These are phyloP conservation scores for Drosophila monieri DNA, from an alignment of 2,888 invertebrate species.

Conservation along the genomic window DNA sequence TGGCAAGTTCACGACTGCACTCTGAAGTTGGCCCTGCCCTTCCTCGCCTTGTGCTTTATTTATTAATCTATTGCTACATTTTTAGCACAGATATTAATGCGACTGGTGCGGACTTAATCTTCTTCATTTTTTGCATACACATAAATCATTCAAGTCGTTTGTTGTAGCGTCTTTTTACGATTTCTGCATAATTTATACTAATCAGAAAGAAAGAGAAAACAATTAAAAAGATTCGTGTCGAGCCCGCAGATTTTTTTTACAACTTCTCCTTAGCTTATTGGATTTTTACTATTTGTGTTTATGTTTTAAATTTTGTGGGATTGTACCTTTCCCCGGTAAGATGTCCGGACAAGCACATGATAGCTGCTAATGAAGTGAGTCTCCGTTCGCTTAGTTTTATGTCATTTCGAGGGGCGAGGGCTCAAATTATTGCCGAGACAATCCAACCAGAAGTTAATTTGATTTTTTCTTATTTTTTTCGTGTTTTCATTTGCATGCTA, in stretches of 20 bases:
- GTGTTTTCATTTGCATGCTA: slow-evolving; percentile 40
- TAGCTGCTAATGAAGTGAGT: slow-evolving; percentile 70
- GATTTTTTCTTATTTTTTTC: slow-evolving; percentile 27
- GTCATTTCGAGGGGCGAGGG: slow-evolving; percentile 26
- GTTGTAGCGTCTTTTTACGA: slow-evolving; percentile 52
- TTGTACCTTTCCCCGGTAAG: slow-evolving; percentile 15
- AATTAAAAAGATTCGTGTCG: slow-evolving; percentile 60
- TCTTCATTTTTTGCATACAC: slow-evolving; percentile 32
- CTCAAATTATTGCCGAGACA: slow-evolving; percentile 25
- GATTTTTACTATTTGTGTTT: slow-evolving; percentile 32
- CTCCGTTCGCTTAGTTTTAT: slow-evolving; percentile 58
- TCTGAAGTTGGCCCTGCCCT: slow-evolving; percentile 41
- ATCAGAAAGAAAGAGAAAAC: slow-evolving; percentile 45
- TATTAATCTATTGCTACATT: slow-evolving; percentile 68
- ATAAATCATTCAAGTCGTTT: slow-evolving; percentile 62
- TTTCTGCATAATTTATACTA: slow-evolving; percentile 70
- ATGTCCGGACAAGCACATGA: slow-evolving; percentile 32
- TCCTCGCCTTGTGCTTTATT: slow-evolving; percentile 9
- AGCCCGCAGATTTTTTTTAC: slow-evolving; percentile 70
- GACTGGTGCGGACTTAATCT: slow-evolving; percentile 14
- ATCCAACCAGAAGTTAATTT: slow-evolving; percentile 43
- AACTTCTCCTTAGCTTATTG: slow-evolving; percentile 54
- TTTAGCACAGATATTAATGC: slow-evolving; percentile 56
- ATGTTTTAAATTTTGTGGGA: slow-evolving; percentile 15
- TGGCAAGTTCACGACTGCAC: slow-evolving; percentile 51